These are phyloP conservation scores for Lymantria monacha DNA, from an alignment of 2,888 invertebrate species.

Conservation along the genomic window DNA sequence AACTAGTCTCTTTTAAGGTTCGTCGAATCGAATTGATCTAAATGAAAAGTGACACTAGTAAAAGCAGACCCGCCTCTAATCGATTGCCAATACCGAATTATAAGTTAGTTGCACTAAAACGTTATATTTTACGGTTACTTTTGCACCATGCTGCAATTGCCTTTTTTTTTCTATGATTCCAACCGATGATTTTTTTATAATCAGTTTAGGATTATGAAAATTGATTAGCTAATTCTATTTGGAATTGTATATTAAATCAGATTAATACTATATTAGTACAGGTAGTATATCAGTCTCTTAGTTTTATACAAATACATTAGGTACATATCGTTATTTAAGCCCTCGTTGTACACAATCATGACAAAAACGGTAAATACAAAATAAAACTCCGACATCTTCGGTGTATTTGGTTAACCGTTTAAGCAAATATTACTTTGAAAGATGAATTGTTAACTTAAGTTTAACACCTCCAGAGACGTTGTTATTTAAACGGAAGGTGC, in stretches of 20 bases:
- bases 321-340: too few relatives aligned
- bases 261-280: too few relatives aligned
- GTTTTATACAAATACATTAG: too few relatives aligned
- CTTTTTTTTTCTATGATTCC: too few relatives aligned
- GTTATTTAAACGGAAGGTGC: constrained; percentile 32
- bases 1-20: constrained; percentile 44
- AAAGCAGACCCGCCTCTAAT: constrained; percentile 46
- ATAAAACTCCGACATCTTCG: not conserved
- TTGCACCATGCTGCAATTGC: constrained; percentile 25
- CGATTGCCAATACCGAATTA: constrained; percentile 59
- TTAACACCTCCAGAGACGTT: constrained; percentile 44
- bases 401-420: constrained; percentile 41
- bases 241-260: too few relatives aligned
- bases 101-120: constrained; percentile 25
- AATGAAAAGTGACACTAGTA: constrained; percentile 49
- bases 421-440: constrained; percentile 47
- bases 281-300: too few relatives aligned
- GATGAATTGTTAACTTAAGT: constrained; percentile 44
- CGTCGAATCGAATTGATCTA: constrained; percentile 55
- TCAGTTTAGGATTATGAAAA: too few relatives aligned
- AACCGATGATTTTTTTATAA: too few relatives aligned
- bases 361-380: not conserved
- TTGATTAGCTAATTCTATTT: too few relatives aligned
- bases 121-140: constrained; percentile 37
- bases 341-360: not conserved